These are phyloP conservation scores for Sinentomon sp. DNA, from an alignment of 2,888 invertebrate species.

Conservation along the genomic window DNA sequence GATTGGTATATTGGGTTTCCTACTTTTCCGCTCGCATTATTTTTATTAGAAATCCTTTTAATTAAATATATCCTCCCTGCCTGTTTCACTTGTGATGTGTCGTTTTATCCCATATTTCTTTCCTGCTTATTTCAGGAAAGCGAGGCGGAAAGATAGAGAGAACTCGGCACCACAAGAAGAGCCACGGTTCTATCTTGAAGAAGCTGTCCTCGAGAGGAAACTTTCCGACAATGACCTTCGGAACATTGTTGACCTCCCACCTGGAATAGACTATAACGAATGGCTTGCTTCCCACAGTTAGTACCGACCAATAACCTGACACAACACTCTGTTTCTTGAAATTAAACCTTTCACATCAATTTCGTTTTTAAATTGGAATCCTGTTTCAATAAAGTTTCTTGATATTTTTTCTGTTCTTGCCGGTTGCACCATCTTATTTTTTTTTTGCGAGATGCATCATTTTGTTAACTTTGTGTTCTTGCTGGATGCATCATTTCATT, in stretches of 20 bases:
- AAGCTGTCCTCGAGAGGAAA: constrained; percentile 74
- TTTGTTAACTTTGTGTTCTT: too few species aligned
- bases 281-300: constrained; percentile 97
- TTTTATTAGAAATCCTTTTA: too few species aligned
- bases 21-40: too few species aligned
- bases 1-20: too few species aligned
- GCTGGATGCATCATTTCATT: too few species aligned
- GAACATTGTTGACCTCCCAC: constrained; percentile 76
- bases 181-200: constrained; percentile 83
- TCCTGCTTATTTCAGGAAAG: constrained; percentile 41
- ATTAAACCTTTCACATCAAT: constrained; percentile 1
- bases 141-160: constrained; percentile 72
- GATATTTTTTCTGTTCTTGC: not conserved
- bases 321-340: constrained; percentile 1
- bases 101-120: constrained; percentile 6
- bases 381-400: constrained; percentile 2
- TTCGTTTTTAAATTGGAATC: constrained; percentile 1
- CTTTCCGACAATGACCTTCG: constrained; percentile 80
- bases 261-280: constrained; percentile 90
- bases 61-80: too few species aligned
- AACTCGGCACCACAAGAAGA: constrained; percentile 21
- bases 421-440: constrained; percentile 1
- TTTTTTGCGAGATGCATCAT: not conserved
- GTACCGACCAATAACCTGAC: too few species aligned
- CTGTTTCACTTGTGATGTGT: too few species aligned